Evolutionary conservation across 2,888 invertebrate species (phyloP).

Genomic region (Eupelmus urozonus): DNA sequence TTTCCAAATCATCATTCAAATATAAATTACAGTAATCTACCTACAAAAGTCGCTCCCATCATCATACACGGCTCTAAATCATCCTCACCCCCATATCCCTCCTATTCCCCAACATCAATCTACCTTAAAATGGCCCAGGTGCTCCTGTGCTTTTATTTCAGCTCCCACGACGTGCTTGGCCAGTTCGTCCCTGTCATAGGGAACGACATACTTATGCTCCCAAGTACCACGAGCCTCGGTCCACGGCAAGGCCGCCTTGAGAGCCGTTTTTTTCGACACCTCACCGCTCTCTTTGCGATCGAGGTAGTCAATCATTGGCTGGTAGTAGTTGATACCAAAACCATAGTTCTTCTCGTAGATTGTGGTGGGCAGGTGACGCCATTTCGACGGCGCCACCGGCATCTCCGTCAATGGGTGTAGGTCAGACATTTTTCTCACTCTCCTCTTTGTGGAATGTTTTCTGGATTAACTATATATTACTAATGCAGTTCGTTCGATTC

Average conservation of each 20-base stretch:
- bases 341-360: constrained; percentile 91
- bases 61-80: not conserved
- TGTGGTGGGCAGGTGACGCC: constrained; percentile 79
- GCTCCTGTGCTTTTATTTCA: constrained; percentile 84
- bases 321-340: constrained; percentile 90
- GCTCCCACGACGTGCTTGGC: constrained; percentile 83
- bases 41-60: not conserved
- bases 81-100: not conserved
- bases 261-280: constrained; percentile 70
- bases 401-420: constrained; percentile 69
- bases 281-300: constrained; percentile 81
- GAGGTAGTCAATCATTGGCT: constrained; percentile 92
- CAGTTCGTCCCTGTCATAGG: constrained; percentile 85
- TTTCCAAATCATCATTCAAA: no score
- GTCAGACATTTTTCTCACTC: constrained; percentile 69
- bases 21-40: no score
- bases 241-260: constrained; percentile 84
- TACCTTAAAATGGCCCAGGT: constrained; percentile 81
- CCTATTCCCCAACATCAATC: not conserved
- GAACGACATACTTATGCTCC: constrained; percentile 83
- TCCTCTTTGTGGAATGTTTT: constrained; percentile 35
- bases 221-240: constrained; percentile 74
- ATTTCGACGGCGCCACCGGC: constrained; percentile 72
- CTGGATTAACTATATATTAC: not conserved
- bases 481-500: not conserved